These are phyloP conservation scores for Paracyclopina nana DNA, from an alignment of 1,140 invertebrate genomes.

Conservation along the genomic window DNA sequence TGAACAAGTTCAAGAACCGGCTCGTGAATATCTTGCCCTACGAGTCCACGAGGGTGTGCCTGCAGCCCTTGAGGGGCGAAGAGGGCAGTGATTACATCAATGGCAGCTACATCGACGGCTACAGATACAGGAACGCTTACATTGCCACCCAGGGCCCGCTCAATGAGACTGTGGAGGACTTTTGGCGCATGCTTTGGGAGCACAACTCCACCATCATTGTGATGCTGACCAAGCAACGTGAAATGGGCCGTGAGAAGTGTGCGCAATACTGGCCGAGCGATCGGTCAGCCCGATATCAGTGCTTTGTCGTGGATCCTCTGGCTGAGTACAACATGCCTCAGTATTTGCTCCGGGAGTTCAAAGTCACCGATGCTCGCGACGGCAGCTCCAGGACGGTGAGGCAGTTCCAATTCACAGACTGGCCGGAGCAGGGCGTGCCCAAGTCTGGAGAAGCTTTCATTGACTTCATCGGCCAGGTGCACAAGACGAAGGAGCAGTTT, in stretches of 20 bases:
- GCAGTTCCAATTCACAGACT: slow-evolving; percentile 98
- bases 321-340: slow-evolving; percentile 99
- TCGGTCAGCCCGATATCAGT: slow-evolving; percentile 80
- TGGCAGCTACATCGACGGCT: slow-evolving; percentile 91
- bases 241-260: slow-evolving; percentile 93
- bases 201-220: slow-evolving; percentile 98
- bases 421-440: slow-evolving; percentile 92
- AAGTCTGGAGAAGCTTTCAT: slow-evolving; percentile 96
- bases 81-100: slow-evolving; percentile 99
- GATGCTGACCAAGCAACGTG: slow-evolving; percentile 92
- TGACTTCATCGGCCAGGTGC: slow-evolving; percentile 93
- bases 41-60: slow-evolving; percentile 80
- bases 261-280: slow-evolving; percentile 98
- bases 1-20: slow-evolving; percentile 96
- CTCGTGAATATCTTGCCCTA: slow-evolving; percentile 92
- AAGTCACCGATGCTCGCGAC: slow-evolving; percentile 82
- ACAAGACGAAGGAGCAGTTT: slow-evolving; percentile 99
- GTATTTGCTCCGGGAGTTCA: slow-evolving; percentile 95
- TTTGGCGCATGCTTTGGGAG: slow-evolving; percentile 99
- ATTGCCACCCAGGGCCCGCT: slow-evolving; percentile 96
- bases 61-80: slow-evolving; percentile 62
- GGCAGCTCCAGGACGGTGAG: slow-evolving; percentile 85
- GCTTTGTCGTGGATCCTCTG: slow-evolving; percentile 94
- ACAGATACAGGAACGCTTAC: slow-evolving; percentile 69
- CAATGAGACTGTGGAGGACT: slow-evolving; percentile 85